Evolutionary conservation across 1,140 invertebrate genomes (phyloP), one percentile per base, ranked within the genome.

Genomic region (Neodiprion fabricii): DNA sequence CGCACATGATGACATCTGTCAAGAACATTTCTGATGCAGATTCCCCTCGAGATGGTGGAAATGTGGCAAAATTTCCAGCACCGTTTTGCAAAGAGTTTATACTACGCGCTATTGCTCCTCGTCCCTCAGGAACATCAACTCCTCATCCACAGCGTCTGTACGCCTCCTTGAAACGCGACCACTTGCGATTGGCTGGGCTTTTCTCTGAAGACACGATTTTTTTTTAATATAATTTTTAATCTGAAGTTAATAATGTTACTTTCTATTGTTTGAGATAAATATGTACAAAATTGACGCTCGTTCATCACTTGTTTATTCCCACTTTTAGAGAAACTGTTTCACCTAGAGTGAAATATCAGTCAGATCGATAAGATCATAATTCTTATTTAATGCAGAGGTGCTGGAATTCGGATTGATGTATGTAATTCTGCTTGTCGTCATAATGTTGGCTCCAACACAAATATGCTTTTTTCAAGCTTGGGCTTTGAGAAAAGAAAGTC

Each of bases 131-230:
- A 1, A 91, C 90, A 76, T 94, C 93, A 0, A 87, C 89, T 9
- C 84, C 89, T 47, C 89, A 90, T 50, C 91, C 92, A 1, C 94
- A 95, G 78, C 88, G 93, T 76, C 87, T 95, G 82, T 92, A 92
- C 76, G 92, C 91, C 67, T 88, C 91, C 47, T 82, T 95, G 1
- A 88, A 91, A 70, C 89, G 90, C 49, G 90, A 93, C 67, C 91
- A 91, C 75, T 93, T 94, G 79, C 84, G 93, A 73, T 81, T 95
- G 47, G 90, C 91, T 67, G 93, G 93, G 12, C 93, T 93, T 61
- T 95, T 95, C 80, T 91, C 92, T 7, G 91, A 93, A 77, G 94
- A 95, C 79, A 92, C 91, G 1, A 89, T 91, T 49, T 95, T 94
- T 84, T 88, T 90, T 76, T 91, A 89, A 87, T 4, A 9, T 9